Base-by-base conservation (phyloP, 2,888 invertebrate genomes). In the Monopis laevigella region DNA sequence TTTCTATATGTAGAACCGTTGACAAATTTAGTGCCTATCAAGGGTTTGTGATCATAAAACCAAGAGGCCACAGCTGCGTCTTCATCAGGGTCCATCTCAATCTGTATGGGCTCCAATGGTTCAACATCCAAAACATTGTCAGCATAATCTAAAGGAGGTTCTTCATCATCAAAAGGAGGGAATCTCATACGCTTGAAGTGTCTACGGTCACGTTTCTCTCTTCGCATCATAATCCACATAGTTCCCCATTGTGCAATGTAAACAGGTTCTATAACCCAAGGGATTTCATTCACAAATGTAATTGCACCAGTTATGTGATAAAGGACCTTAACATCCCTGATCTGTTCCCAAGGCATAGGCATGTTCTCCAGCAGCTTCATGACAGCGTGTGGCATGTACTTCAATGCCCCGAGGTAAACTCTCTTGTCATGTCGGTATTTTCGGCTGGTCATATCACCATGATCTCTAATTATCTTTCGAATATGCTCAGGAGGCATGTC, bases 321-420 rank as follows among this genome's bases (percentile, higher is more conserved):
- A 17, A 99, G 80, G 5, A 96, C 97, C 75, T 95, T 93, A 0
- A 98, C 97, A 69, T 99, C 99, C 46, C 99, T 84, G 47, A 99
- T 99, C 77, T 99, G 99, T 69, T 99, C 99, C 99, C 99, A 99
- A 0, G 99, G 99, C 99, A 99, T 99, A 0, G 99, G 99, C 99
- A 99, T 99, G 69, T 99, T 99, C 69, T 99, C 99, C 45, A 99
- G 72, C 1, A 99, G 84, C 62, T 99, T 99, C 84, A 99, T 89
- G 4, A 99, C 98, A 5, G 99, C 99, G 82, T 99, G 99, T 1
- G 99, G 99, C 98, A 99, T 99, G 63, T 99, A 99, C 66, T 99
- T 99, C 36, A 99, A 74, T 2, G 98, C 98, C 11, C 98, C 98
- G 7, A 99, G 83, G 70, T 99, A 99, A 13, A 99, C 99, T 49